Percentiles rank a stretch among this genome's conserved stretches.
phyloP scores from a whole-genome alignment of 2,113 vertebrate genomes.

The Talpa occidentalis region DNA sequence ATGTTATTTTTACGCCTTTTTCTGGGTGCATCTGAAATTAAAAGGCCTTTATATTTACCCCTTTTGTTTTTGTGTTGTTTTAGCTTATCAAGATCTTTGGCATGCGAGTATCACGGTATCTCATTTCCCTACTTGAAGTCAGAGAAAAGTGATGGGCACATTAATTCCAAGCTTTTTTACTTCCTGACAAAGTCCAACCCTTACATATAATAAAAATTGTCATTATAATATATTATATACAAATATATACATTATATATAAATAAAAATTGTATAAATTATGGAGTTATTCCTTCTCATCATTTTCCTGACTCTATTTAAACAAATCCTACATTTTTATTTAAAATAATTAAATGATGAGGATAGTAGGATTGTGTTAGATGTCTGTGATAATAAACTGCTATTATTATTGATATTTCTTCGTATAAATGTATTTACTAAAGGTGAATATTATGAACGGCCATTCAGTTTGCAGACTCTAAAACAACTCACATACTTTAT shows the following conservation, averaged over 20 bases:
- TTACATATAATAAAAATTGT: background rate
- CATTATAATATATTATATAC: background rate
- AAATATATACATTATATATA: background rate
- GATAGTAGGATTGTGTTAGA: background rate
- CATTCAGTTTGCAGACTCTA: constrained; percentile 32
- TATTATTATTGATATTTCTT: constrained; percentile 6
- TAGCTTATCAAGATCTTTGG: background rate
- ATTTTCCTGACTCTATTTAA: background rate
- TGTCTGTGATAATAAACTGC: constrained; percentile 13
- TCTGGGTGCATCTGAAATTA: background rate
- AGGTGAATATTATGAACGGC: constrained; percentile 11
- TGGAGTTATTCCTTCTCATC: background rate
- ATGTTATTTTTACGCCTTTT: background rate
- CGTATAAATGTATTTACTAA: background rate
- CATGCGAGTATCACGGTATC: background rate
- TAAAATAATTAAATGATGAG: constrained; percentile 16
- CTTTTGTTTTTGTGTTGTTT: background rate
- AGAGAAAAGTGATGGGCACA: background rate
- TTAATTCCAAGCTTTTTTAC: background rate
- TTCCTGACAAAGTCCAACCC: background rate
- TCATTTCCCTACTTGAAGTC: background rate
- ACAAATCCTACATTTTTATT: background rate
- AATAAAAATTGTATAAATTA: background rate
- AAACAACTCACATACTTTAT: constrained; percentile 46
- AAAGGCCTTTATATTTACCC: background rate